Evolutionary conservation across 2,797 vertebrate genomes (phyloP).

Genomic region (Melanotaenia trifasciata): DNA sequence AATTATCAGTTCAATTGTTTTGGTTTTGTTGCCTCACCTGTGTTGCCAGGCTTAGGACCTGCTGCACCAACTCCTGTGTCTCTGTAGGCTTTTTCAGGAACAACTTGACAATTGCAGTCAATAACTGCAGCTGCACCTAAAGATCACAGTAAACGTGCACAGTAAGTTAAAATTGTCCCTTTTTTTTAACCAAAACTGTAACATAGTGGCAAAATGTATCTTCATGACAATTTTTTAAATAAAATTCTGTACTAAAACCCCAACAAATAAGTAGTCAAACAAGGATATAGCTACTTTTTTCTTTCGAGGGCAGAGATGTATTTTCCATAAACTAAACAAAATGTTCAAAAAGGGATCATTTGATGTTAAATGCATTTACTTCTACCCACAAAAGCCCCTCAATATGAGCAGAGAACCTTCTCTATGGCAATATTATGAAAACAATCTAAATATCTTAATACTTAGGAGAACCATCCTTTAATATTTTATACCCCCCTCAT

Average conservation of each 20-base stretch:
- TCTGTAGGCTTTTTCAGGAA: constrained; percentile 98
- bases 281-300: background rate
- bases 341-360: constrained; percentile 10
- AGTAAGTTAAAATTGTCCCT: constrained; percentile 13
- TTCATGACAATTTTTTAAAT: background rate
- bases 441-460: constrained; percentile 1
- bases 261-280: background rate
- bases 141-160: constrained; percentile 12
- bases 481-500: background rate
- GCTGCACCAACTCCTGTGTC: constrained; percentile 97
- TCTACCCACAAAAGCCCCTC: constrained; percentile 8
- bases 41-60: constrained; percentile 95
- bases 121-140: constrained; percentile 95
- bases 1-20: background rate
- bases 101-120: constrained; percentile 96
- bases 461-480: background rate
- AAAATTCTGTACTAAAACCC: background rate
- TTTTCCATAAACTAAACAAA: background rate
- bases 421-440: constrained; percentile 19
- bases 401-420: constrained; percentile 1
- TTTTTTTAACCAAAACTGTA: background rate
- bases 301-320: background rate
- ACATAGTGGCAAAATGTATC: background rate
- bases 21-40: constrained; percentile 83
- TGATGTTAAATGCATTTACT: constrained; percentile 3